Evolutionary conservation across 2,888 invertebrate species (phyloP), one percentile per base, ranked within the genome.

Genomic region (Agrochola macilenta): DNA sequence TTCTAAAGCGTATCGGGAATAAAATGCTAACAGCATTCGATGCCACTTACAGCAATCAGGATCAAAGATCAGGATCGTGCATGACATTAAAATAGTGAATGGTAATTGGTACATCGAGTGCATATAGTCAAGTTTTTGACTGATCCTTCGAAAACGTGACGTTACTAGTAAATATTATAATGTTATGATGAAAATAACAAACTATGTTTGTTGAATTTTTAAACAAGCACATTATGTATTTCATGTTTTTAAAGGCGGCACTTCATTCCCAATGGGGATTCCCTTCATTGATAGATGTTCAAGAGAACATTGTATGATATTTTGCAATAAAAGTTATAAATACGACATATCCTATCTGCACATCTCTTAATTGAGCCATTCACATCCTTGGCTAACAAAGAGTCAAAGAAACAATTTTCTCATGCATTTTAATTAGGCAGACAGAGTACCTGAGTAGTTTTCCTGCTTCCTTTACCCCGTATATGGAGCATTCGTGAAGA

Each of bases 401-500:
- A 58, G 61, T 61, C 57, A 69, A 39, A 35, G 49, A 39, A 71
- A 63, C 49, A 39, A 66, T 71, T 87, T 87, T 70, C 79, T 77
- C 76, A 79, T 78, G 74, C 76, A 74, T 81, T 70, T 69, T 43
- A 83, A 88, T 83, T 57, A 69, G 35, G 30, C 20, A 64, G 43
- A 73, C 20, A 79, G 74, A 76, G 23, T 92, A 97, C 97, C 97
- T 97, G 72, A 98, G 93, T 61, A 96, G 90, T 92, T 97, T 96
- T 90, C 98, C 98, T 60, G 98, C 98, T 93, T 97, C 97, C 91
- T 95, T 97, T 43, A 97, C 97, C 17, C 97, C 95, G 88, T 98
- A 97, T 91, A 98, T 97, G 86, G 98, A 98, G 91, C 98, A 98
- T 86, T 97, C 96, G 88, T 98, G 97, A 9, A 98, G 94, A 71